phyloP scores from a whole-genome alignment of 2,888 invertebrate species.

The Priocnemis perturbator region DNA sequence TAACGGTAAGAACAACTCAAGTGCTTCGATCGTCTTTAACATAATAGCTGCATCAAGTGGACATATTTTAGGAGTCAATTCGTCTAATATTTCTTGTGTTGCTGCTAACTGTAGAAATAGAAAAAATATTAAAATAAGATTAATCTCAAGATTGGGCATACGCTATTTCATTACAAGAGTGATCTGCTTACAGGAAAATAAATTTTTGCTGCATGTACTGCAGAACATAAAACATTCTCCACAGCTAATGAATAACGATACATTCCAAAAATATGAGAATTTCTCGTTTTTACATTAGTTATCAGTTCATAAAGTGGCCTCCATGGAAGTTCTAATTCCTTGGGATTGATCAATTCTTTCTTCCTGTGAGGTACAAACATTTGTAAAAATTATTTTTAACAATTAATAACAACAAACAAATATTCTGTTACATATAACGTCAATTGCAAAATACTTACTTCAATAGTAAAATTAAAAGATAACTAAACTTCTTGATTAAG shows the following conservation, averaged over 20 bases:
- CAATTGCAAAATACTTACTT: conserved; percentile 80
- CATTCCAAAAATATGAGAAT: conserved; percentile 79
- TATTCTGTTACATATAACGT: not conserved
- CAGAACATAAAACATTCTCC: conserved; percentile 54
- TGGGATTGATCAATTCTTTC: conserved; percentile 83
- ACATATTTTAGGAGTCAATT: conserved; percentile 87
- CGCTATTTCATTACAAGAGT: conserved; percentile 1
- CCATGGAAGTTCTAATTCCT: conserved; percentile 91
- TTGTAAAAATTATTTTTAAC: not conserved
- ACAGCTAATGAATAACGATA: conserved; percentile 72
- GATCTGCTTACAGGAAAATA: conserved; percentile 76
- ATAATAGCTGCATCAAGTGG: conserved; percentile 81
- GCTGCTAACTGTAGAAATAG: conserved; percentile 79
- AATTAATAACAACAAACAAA: not conserved
- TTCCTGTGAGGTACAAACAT: conserved; percentile 78
- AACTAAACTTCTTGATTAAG: conserved; percentile 83
- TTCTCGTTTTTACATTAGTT: conserved; percentile 63
- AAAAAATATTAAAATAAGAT: conserved; percentile 38
- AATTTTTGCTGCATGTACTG: conserved; percentile 62
- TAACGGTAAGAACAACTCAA: conserved; percentile 88
- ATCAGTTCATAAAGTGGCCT: conserved; percentile 82
- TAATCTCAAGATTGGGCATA: not conserved
- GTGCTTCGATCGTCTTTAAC: conserved; percentile 77
- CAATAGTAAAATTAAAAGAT: conserved; percentile 82
- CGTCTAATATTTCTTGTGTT: conserved; percentile 90